Evolutionary conservation across 2,888 invertebrate genomes (phyloP), one percentile per base, ranked within the genome.

Genomic region (Poecilus cupreus): DNA sequence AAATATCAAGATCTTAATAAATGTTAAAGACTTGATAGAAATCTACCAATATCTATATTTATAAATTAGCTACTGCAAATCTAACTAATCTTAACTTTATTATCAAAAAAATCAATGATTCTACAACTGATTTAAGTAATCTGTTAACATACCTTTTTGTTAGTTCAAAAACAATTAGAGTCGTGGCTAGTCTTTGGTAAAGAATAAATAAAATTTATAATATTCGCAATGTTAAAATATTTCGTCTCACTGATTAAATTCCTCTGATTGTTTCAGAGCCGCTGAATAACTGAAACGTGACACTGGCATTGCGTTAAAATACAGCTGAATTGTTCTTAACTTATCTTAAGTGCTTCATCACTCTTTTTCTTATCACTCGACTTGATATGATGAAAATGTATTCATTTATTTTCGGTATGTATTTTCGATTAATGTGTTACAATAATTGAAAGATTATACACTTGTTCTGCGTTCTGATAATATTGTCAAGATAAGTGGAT

Each of bases 331-430:
- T 46, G 43, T 72, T 60, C 22, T 26, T 60, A 24, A 24, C 24
- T 60, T 72, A 72, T 72, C 72, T 72, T 43, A 46, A 72, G 72
- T 72, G 32, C 72, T 72, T 24, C 64, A 68, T 72, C 46, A 24
- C 11, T 32, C 20, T 46, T 16, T 43, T 72, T 43, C 46, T 72
- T 72, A 72, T 72, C 72, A 26, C n/a, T 60, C 11, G 24, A 5
- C 18, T 10, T 68, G 64, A 68, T 68, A 68, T 32, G 46, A 68
- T 22, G 22, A 72, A 46, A 32, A 72, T 46, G 46, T 43, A 22
- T 22, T 43, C 18, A 46, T 20, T 20, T 72, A 46, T 20, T 46
- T 72, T 46, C 4, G 13, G 24, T 60, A 10, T 54, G 8, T 11
- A n/a, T 39, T 54, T 13, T 60, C 10, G 24, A 16, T 37, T n/a